Percentiles rank a stretch among this genome's conserved stretches.
phyloP scores from a whole-genome alignment of 2,113 vertebrate genomes.

The Urocynchramus pylzowi region DNA sequence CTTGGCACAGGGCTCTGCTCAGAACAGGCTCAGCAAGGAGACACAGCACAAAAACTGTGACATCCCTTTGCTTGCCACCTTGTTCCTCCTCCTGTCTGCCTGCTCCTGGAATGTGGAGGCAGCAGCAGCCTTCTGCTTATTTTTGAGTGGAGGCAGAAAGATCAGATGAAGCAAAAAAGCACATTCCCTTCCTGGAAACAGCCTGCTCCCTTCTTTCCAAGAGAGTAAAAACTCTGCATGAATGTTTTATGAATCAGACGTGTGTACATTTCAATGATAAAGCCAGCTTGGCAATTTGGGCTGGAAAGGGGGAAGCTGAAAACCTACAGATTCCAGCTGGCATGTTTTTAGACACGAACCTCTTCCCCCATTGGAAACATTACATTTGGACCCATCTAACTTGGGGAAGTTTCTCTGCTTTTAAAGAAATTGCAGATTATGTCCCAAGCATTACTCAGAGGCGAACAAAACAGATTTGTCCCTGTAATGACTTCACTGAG shows the following conservation, averaged over 20 bases:
- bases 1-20: neutral
- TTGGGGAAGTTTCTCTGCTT: neutral
- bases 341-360: neutral
- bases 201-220: conserved; percentile 12
- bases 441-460: neutral
- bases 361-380: neutral
- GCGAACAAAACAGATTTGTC: neutral
- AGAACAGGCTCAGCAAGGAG: neutral
- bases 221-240: neutral
- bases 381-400: neutral
- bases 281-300: conserved; percentile 39
- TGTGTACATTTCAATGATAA: conserved; percentile 26
- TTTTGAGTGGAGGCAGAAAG: neutral
- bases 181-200: conserved; percentile 35
- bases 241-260: conserved; percentile 50
- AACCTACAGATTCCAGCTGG: neutral
- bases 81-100: neutral
- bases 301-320: conserved; percentile 3
- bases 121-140: neutral
- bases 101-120: neutral
- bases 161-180: conserved; percentile 28
- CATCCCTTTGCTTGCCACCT: neutral
- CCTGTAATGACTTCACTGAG: neutral
- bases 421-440: neutral
- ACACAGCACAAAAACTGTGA: neutral